phyloP scores from a whole-genome alignment of 2,797 vertebrate genomes.

The Gymnoscopelus microlampas region DNA sequence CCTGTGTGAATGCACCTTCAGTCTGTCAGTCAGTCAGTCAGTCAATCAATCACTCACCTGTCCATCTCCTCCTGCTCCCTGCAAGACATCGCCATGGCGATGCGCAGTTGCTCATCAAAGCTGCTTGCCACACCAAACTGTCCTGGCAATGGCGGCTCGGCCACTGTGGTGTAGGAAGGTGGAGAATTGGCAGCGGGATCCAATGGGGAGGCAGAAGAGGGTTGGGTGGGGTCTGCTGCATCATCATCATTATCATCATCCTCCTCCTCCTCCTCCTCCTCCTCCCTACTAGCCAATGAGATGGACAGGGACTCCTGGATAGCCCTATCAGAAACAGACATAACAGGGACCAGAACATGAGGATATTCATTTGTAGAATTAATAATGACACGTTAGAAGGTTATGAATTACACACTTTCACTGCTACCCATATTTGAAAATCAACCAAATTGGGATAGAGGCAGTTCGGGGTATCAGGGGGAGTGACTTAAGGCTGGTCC shows the following conservation, averaged over 20 bases:
- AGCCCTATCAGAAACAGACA: slow-evolving; percentile 75
- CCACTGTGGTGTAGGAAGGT: slow-evolving; percentile 71
- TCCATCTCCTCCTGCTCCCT: slow-evolving; percentile 90
- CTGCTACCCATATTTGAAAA: no score
- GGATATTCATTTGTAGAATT: no score
- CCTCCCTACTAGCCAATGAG: slow-evolving; percentile 77
- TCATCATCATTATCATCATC: slow-evolving; percentile 17
- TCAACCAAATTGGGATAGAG: no score
- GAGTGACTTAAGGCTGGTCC: no score
- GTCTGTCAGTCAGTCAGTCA: background rate
- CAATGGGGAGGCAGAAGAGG: slow-evolving; percentile 64
- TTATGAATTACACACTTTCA: no score
- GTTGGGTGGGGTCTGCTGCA: slow-evolving; percentile 58
- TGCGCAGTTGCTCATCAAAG: slow-evolving; percentile 92
- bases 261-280: slow-evolving; percentile 30
- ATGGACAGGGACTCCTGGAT: slow-evolving; percentile 93
- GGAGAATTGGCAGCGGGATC: slow-evolving; percentile 70
- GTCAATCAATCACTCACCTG: slow-evolving; percentile 60
- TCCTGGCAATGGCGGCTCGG: slow-evolving; percentile 65
- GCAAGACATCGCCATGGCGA: slow-evolving; percentile 93
- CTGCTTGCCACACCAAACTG: slow-evolving; percentile 71
- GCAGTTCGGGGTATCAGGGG: no score
- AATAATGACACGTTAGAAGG: no score
- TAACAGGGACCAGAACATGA: no score
- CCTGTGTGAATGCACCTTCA: no score